These are phyloP conservation scores for Drosophila meridionalis DNA, from an alignment of 2,888 invertebrate species.

Conservation along the genomic window DNA sequence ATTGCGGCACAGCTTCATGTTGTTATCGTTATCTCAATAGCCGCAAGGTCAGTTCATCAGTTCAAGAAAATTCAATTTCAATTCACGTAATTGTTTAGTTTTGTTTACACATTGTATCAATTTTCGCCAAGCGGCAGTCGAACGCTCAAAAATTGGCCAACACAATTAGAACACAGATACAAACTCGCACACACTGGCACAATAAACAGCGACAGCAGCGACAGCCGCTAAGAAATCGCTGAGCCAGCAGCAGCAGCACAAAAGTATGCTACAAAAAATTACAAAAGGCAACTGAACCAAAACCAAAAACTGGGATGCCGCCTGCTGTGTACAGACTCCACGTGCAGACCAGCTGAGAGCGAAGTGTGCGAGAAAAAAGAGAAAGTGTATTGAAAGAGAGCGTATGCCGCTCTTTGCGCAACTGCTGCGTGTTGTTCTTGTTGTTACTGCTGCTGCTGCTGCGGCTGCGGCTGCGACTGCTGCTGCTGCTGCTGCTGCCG, in stretches of 20 bases:
- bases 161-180: constrained; percentile 51
- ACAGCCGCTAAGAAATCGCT: constrained; percentile 65
- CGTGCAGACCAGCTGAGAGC: constrained; percentile 25
- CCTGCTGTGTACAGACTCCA: constrained; percentile 64
- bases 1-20: constrained; percentile 41
- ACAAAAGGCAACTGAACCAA: constrained; percentile 64
- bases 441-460: constrained; percentile 23
- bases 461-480: constrained; percentile 20
- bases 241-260: constrained; percentile 61
- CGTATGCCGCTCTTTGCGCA: constrained; percentile 52
- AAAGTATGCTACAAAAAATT: constrained; percentile 72
- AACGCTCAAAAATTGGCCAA: constrained; percentile 56
- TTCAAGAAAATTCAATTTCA: constrained; percentile 55
- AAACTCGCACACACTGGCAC: constrained; percentile 14
- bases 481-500: constrained; percentile 22
- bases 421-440: constrained; percentile 46
- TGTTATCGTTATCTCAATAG: constrained; percentile 35
- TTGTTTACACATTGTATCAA: constrained; percentile 68
- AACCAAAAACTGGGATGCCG: constrained; percentile 59
- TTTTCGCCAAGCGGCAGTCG: constrained; percentile 42
- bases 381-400: constrained; percentile 23
- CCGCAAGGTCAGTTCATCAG: constrained; percentile 53
- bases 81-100: constrained; percentile 64
- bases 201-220: constrained; percentile 40
- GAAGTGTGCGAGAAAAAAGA: background rate